phyloP scores from a whole-genome alignment of 2,113 vertebrate species.

The Stegostoma tigrinum region DNA sequence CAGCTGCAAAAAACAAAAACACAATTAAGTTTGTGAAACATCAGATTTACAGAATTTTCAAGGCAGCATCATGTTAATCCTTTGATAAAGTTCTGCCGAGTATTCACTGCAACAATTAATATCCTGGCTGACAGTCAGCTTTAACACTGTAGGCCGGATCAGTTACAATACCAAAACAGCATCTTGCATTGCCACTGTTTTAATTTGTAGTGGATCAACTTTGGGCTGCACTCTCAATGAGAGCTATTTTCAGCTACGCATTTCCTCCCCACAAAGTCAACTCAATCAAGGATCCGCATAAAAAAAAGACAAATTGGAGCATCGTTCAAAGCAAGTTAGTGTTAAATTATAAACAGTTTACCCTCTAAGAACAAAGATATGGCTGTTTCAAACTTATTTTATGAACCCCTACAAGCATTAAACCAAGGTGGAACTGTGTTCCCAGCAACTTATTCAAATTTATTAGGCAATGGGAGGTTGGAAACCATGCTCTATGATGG shows the following conservation, averaged over 20 bases:
- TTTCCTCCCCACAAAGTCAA: background rate
- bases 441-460: background rate
- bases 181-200: background rate
- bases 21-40: background rate
- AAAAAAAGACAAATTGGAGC: background rate
- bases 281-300: background rate
- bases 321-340: background rate
- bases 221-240: background rate
- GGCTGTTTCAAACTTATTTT: background rate
- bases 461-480: background rate
- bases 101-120: too few relatives aligned
- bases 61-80: background rate
- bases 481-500: background rate
- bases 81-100: background rate
- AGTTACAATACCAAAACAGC: background rate
- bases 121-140: background rate
- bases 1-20: constrained; percentile 56
- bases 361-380: background rate
- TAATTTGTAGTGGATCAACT: background rate
- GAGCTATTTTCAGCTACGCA: background rate
- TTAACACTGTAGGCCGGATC: background rate
- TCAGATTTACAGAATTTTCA: background rate
- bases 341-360: background rate
- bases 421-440: background rate
- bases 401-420: background rate